Evolutionary conservation across 2,113 vertebrate genomes (phyloP).

Genomic region (Gnathonemus longibarbis): DNA sequence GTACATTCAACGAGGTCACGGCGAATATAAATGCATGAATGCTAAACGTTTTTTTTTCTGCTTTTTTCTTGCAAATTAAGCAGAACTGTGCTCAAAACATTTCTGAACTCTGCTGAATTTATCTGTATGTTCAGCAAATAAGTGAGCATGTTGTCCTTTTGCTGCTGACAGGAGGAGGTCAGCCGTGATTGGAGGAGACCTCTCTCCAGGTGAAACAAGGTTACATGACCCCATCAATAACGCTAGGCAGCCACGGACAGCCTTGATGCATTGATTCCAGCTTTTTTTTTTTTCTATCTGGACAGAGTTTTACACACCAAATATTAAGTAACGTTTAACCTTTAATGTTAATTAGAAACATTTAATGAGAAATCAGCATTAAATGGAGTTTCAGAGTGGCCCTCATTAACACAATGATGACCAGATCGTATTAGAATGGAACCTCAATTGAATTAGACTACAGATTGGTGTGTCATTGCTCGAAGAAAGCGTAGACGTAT

Average conservation of each 20-base stretch:
- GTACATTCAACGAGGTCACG: not conserved
- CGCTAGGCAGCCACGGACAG: not conserved
- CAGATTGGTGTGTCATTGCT: not conserved
- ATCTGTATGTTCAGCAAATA: not conserved
- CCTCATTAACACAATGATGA: not conserved
- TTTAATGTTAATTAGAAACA: not conserved
- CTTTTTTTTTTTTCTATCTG: not conserved
- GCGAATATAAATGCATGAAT: constrained; percentile 2
- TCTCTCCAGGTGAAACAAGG: not conserved
- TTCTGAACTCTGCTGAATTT: not conserved
- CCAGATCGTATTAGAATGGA: not conserved
- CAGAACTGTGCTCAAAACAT: not conserved
- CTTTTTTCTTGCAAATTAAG: not conserved
- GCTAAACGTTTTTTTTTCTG: not conserved
- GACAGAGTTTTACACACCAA: not conserved
- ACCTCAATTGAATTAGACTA: not conserved
- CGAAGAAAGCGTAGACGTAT: not conserved
- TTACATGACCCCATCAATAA: not conserved
- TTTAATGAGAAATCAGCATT: not conserved
- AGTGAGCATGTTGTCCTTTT: not conserved
- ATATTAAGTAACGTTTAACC: constrained; percentile 5
- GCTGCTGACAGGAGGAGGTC: not conserved
- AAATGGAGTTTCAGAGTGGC: not conserved
- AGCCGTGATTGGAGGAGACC: not conserved
- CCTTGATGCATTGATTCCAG: not conserved